A percentile compares a stretch with the other conserved stretches of the same genome.
Evolutionary conservation across 2,113 vertebrate species (phyloP).

Genomic region (Spea multiplicata): DNA sequence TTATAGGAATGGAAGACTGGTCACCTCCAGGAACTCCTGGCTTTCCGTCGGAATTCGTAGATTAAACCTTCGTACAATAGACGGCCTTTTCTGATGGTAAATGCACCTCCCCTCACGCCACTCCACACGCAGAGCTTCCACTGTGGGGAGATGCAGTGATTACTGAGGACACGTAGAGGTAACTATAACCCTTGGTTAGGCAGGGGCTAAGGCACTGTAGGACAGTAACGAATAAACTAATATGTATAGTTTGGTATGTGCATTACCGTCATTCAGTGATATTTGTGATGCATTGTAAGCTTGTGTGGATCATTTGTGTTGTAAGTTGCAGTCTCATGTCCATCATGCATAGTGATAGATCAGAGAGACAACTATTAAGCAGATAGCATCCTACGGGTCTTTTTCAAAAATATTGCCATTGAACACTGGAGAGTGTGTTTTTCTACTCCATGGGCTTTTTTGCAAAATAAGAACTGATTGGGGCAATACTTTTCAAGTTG

Average conservation of each 20-base stretch:
- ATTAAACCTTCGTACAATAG: slow-evolving; percentile 35
- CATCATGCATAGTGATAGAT: too few species aligned
- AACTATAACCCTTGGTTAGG: slow-evolving; percentile 2
- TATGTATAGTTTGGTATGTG: background rate
- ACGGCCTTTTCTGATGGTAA: slow-evolving; percentile 39
- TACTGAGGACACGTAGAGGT: slow-evolving; percentile 17
- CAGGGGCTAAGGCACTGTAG: background rate
- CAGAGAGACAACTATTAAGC: too few species aligned
- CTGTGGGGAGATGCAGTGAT: slow-evolving; percentile 39
- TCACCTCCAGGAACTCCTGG: slow-evolving; percentile 45
- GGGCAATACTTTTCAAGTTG: too few species aligned
- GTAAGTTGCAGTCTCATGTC: too few species aligned
- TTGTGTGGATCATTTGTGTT: background rate
- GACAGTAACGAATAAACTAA: too few species aligned
- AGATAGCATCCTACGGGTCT: too few species aligned
- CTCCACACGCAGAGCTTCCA: slow-evolving; percentile 40
- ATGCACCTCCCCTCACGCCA: slow-evolving; percentile 43
- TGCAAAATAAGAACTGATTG: too few species aligned
- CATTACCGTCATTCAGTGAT: slow-evolving; percentile 7
- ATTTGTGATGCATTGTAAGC: background rate
- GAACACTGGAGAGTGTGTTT: too few species aligned
- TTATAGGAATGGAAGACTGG: slow-evolving; percentile 24
- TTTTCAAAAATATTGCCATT: too few species aligned
- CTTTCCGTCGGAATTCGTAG: slow-evolving; percentile 38
- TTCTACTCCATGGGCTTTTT: too few species aligned